These are phyloP conservation scores for Turritopsis rubra DNA, from an alignment of 30 jellyfish, hydroid and myxozoan species.

Conservation along the genomic window DNA sequence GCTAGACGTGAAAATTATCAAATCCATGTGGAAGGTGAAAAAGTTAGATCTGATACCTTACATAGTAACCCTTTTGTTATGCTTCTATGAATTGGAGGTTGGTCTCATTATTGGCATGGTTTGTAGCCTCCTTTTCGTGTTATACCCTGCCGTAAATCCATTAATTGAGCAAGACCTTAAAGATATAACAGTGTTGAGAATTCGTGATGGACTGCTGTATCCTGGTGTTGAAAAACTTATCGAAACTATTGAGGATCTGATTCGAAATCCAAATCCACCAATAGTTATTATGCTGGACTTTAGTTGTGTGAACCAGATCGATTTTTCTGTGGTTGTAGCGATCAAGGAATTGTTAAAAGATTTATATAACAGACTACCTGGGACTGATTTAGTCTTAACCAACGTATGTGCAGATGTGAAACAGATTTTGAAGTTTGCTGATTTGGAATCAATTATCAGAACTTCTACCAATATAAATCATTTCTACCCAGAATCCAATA, in stretches of 20 bases:
- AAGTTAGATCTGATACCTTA: slow-evolving; percentile 47
- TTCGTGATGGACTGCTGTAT: slow-evolving; percentile 48
- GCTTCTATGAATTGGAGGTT: slow-evolving; percentile 56
- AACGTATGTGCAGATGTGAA: neutral
- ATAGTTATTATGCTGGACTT: slow-evolving; percentile 49
- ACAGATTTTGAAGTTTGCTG: neutral
- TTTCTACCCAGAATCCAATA: neutral
- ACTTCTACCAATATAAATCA: neutral
- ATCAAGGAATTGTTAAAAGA: slow-evolving; percentile 39
- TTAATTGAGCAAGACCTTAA: slow-evolving; percentile 30
- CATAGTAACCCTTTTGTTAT: slow-evolving; percentile 38
- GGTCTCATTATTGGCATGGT: slow-evolving; percentile 59
- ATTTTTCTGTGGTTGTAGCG: slow-evolving; percentile 49
- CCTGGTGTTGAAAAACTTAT: slow-evolving; percentile 55
- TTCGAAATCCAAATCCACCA: slow-evolving; percentile 39
- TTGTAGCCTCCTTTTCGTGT: slow-evolving; percentile 34
- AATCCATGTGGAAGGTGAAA: slow-evolving; percentile 38
- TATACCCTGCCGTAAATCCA: slow-evolving; percentile 50
- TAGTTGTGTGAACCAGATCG: slow-evolving; percentile 55
- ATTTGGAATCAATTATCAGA: neutral
- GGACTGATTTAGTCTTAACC: neutral
- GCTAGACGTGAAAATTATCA: slow-evolving; percentile 48
- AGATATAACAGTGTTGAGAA: slow-evolving; percentile 40
- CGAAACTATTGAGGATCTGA: slow-evolving; percentile 33
- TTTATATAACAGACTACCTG: neutral